Conservation (phyloP, 2,113 vertebrate genomes). For the Colistium nudipinnis region DNA sequence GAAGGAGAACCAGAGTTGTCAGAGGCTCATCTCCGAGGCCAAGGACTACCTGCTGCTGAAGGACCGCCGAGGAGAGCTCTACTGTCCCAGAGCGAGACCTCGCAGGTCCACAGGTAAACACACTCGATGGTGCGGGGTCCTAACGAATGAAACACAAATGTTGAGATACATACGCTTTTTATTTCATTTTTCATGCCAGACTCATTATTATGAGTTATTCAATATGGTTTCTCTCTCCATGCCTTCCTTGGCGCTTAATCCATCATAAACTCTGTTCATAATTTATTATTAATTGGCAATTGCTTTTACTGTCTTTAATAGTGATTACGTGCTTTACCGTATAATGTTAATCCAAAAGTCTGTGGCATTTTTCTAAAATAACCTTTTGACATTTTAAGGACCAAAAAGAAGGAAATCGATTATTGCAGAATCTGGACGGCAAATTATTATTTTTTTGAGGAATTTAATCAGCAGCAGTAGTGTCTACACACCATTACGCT, state of each 20-base stretch:
- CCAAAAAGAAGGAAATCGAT: fast-evolving
- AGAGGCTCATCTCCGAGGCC: slow-evolving; percentile 84
- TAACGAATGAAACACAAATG: background rate
- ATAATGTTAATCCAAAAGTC: too few relatives aligned
- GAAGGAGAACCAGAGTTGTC: slow-evolving; percentile 79
- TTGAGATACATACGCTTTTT: background rate
- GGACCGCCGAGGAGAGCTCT: slow-evolving; percentile 84
- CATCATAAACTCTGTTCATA: background rate
- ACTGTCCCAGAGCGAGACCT: slow-evolving; percentile 76
- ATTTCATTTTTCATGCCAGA: background rate
- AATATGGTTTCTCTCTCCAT: background rate
- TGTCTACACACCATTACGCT: too few relatives aligned
- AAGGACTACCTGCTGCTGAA: slow-evolving; percentile 85
- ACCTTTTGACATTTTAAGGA: background rate
- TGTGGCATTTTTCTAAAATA: too few relatives aligned
- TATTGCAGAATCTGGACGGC: background rate
- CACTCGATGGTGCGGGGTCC: background rate
- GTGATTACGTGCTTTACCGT: too few relatives aligned
- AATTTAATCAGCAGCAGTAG: background rate
- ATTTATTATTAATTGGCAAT: background rate
- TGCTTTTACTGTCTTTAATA: too few relatives aligned
- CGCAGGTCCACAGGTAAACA: slow-evolving; percentile 80
- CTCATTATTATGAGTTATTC: background rate
- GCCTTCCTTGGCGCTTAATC: background rate
- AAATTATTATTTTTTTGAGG: background rate